Conservation (phyloP, 1,140 invertebrate species). For the Anastatus disparis region DNA sequence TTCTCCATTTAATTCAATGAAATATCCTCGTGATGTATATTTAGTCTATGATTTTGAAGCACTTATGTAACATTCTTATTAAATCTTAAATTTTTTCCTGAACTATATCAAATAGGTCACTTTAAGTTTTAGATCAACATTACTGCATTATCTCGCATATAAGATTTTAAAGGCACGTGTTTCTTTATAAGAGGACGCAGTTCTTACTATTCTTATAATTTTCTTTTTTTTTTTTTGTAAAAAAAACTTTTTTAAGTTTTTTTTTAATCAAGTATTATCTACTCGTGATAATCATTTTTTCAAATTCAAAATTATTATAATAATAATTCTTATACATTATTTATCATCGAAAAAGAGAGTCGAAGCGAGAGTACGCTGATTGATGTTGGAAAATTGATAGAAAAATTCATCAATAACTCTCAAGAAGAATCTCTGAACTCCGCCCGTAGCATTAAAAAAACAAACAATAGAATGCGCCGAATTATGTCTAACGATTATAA, state of each 20-base stretch:
- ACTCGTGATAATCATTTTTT: neutral
- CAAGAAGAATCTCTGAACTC: too few species aligned
- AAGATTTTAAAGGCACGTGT: constrained; percentile 34
- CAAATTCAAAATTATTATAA: neutral
- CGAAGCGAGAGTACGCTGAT: neutral
- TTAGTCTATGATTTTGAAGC: constrained; percentile 14
- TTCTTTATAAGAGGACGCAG: constrained; percentile 18
- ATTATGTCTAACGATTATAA: too few species aligned
- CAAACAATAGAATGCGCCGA: too few species aligned
- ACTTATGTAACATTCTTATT: constrained; percentile 7
- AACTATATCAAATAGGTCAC: constrained; percentile 23
- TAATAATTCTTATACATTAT: neutral
- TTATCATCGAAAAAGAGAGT: constrained; percentile 4
- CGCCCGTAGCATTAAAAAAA: too few species aligned
- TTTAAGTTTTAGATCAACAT: constrained; percentile 14
- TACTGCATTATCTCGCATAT: constrained; percentile 2
- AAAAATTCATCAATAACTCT: too few species aligned
- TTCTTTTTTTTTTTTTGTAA: too few species aligned
- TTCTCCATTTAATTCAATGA: neutral
- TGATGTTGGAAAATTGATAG: too few species aligned
- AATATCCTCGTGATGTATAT: neutral
- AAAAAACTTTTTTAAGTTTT: too few species aligned
- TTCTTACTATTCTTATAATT: too few species aligned
- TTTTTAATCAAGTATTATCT: too few species aligned
- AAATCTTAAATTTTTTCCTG: constrained; percentile 7